A percentile compares a stretch with the other conserved stretches of the same genome.
Conservation (phyloP, 2,888 invertebrate genomes). For the Dryobotodes eremita region DNA sequence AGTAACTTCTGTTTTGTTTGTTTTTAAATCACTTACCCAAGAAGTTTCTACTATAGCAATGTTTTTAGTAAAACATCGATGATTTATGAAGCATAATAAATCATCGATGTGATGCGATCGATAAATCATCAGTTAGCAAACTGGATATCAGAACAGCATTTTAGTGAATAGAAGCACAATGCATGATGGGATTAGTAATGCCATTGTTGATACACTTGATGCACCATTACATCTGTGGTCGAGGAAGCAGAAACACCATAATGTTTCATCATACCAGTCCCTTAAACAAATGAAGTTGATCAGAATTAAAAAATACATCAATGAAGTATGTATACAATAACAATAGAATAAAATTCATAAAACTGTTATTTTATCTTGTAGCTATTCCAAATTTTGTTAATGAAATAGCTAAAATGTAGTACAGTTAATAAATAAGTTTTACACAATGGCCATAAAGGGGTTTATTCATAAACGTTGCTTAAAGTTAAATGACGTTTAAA, state of each 20-base stretch:
- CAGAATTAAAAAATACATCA: background rate
- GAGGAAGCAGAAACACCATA: constrained; percentile 97
- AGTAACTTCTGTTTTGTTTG: constrained; percentile 1
- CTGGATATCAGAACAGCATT: constrained; percentile 73
- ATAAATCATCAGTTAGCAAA: no score
- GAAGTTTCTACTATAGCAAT: background rate
- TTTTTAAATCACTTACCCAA: constrained; percentile 13
- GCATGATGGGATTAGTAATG: constrained; percentile 75
- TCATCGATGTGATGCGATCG: no score
- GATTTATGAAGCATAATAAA: constrained; percentile 15
- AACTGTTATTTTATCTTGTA: background rate
- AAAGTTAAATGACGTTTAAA: no score
- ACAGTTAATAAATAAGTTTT: background rate
- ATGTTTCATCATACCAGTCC: constrained; percentile 94
- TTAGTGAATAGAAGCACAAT: constrained; percentile 71
- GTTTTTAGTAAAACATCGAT: constrained; percentile 39
- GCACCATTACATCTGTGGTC: constrained; percentile 96
- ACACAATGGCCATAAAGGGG: background rate
- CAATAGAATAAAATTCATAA: background rate
- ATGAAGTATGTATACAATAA: background rate
- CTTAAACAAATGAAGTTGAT: constrained; percentile 87
- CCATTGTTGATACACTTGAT: constrained; percentile 74
- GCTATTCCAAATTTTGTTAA: no score
- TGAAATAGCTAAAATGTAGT: background rate
- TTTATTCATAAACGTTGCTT: no score